A percentile compares a stretch with the other conserved stretches of the same genome.
Conservation (phyloP, 2,888 invertebrate genomes). For the Epirrhoe alternata region DNA sequence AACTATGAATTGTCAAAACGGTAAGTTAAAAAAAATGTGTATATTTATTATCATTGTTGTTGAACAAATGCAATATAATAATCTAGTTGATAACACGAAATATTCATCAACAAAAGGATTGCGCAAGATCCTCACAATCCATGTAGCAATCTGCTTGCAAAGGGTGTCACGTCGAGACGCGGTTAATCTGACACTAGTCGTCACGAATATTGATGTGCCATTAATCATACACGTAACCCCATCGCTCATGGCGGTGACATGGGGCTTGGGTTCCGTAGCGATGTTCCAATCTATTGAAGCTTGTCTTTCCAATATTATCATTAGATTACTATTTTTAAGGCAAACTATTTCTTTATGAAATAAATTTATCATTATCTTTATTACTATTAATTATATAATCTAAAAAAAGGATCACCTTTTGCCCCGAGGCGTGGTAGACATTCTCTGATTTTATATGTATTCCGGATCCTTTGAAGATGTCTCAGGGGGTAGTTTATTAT, state of each 20-base stretch:
- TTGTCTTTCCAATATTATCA: not conserved
- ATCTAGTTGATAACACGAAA: not conserved
- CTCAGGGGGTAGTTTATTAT: no score
- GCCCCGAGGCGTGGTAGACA: no score
- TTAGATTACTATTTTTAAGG: not conserved
- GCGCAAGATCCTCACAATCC: conserved; percentile 17
- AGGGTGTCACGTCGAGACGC: conserved; percentile 57
- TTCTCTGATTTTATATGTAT: no score
- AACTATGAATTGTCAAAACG: no score
- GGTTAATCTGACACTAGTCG: conserved; percentile 65
- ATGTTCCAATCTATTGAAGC: not conserved
- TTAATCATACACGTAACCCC: conserved; percentile 57
- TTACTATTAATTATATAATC: not conserved
- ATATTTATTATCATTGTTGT: no score
- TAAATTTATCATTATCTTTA: no score
- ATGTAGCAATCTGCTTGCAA: conserved; percentile 22
- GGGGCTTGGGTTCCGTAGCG: conserved; percentile 34
- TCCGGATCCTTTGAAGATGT: no score
- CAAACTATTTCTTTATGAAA: no score
- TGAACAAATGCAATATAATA: not conserved
- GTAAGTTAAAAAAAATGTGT: no score
- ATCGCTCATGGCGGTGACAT: conserved; percentile 43
- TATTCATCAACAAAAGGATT: conserved; percentile 11
- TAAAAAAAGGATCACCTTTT: not conserved
- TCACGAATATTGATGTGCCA: conserved; percentile 71